phyloP scores from a whole-genome alignment of 2,888 invertebrate species.

The Synergus umbraculus region DNA sequence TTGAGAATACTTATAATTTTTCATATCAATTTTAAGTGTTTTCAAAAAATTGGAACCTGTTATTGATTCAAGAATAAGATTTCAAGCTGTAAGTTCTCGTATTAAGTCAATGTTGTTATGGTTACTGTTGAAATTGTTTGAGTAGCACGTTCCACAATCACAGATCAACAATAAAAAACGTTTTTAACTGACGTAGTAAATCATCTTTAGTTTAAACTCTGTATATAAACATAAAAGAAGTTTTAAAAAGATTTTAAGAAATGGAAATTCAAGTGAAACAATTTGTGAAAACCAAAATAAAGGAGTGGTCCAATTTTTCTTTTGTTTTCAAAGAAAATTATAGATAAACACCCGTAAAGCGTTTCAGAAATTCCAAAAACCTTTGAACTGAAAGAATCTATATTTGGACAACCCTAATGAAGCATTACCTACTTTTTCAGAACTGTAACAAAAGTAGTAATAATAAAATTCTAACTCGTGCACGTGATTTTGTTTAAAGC shows the following conservation, averaged over 20 bases:
- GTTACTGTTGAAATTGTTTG: constrained; percentile 62
- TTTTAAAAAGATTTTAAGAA: background rate
- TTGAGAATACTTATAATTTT: background rate
- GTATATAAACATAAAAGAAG: background rate
- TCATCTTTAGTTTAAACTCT: background rate
- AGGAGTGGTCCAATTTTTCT: background rate
- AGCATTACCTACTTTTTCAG: background rate
- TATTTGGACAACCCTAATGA: background rate
- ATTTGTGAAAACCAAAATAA: constrained; percentile 7
- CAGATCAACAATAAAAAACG: constrained; percentile 2
- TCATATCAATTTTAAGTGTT: background rate
- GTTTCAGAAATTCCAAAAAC: background rate
- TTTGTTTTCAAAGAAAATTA: background rate
- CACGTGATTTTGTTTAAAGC: constrained; percentile 26
- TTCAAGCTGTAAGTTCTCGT: constrained; percentile 49
- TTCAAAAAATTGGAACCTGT: constrained; percentile 44
- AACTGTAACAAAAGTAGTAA: constrained; percentile 22
- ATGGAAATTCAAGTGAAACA: background rate
- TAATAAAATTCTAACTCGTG: constrained; percentile 35
- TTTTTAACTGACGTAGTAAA: background rate
- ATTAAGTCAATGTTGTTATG: constrained; percentile 74
- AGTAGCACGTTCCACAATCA: constrained; percentile 38
- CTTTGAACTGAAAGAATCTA: background rate
- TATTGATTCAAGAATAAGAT: constrained; percentile 43
- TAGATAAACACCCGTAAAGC: background rate